These are phyloP conservation scores for Megastigmus dorsalis DNA, from an alignment of 2,888 invertebrate genomes.

Conservation along the genomic window DNA sequence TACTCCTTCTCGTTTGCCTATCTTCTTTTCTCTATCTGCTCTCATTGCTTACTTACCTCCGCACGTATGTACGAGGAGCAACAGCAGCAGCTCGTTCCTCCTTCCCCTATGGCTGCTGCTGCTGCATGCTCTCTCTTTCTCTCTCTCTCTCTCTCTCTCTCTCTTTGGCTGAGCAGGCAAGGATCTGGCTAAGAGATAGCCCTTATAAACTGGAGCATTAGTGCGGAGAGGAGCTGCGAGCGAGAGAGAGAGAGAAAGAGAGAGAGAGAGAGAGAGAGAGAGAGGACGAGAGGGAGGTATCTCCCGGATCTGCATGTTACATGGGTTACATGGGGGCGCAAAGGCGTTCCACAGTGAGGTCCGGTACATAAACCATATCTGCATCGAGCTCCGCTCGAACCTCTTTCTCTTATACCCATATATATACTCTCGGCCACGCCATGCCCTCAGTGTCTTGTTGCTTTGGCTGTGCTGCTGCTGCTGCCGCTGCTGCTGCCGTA, in stretches of 20 bases:
- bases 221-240: slow-evolving; percentile 67
- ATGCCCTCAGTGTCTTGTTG: slow-evolving; percentile 7
- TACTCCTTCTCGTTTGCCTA: slow-evolving; percentile 36
- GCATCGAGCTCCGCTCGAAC: slow-evolving; percentile 59
- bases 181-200: slow-evolving; percentile 65
- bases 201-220: slow-evolving; percentile 73
- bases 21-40: slow-evolving; percentile 48
- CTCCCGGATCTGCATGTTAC: slow-evolving; percentile 67
- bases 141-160: no score
- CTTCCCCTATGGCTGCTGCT: slow-evolving; percentile 15
- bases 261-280: slow-evolving; percentile 60
- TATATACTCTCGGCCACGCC: not conserved
- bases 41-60: slow-evolving; percentile 40
- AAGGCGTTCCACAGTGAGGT: slow-evolving; percentile 68
- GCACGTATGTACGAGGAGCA: slow-evolving; percentile 21
- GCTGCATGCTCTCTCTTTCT: no score
- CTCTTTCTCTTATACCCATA: slow-evolving; percentile 52
- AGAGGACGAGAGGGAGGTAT: slow-evolving; percentile 63
- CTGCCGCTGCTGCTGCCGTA: no score
- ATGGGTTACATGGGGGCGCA: slow-evolving; percentile 60
- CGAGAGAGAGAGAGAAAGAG: slow-evolving; percentile 59
- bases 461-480: no score
- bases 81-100: not conserved
- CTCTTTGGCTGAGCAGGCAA: no score
- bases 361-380: slow-evolving; percentile 72